A percentile compares a stretch with the other conserved stretches of the same genome.
Conservation (phyloP, 2,797 vertebrate genomes). For the Tarsius wallacei region DNA sequence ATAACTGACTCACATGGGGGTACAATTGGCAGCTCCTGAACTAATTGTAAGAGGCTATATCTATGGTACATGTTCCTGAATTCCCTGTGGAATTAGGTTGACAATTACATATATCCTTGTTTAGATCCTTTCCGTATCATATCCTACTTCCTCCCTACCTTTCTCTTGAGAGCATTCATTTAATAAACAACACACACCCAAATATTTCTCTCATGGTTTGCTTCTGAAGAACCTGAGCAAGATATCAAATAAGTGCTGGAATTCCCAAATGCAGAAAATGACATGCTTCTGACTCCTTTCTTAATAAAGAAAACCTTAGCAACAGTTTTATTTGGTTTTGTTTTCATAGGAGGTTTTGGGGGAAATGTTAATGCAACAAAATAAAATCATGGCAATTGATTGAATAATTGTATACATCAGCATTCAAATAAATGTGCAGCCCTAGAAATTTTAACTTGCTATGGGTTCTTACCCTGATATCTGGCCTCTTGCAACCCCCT, state of each 20-base stretch:
- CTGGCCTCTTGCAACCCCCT: background rate
- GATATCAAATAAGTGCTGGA: background rate
- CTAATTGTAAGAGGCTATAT: background rate
- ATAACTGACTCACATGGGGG: background rate
- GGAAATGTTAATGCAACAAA: background rate
- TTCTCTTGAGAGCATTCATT: background rate
- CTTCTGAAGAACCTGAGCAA: constrained; percentile 9
- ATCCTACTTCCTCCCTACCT: background rate
- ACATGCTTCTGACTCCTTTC: background rate
- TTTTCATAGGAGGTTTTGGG: background rate
- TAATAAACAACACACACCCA: background rate
- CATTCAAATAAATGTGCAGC: constrained; percentile 53
- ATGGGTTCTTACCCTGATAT: background rate
- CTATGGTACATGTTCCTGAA: background rate
- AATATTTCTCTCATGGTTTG: background rate
- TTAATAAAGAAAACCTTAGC: constrained; percentile 1
- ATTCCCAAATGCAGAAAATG: constrained; percentile 7
- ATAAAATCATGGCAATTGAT: background rate
- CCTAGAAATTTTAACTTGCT: constrained; percentile 29
- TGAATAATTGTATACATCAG: constrained; percentile 34
- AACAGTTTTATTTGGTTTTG: background rate
- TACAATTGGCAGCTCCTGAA: background rate
- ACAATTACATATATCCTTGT: background rate
- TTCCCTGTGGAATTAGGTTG: background rate
- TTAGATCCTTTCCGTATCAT: background rate